A percentile compares a stretch with the other conserved stretches of the same genome.
Evolutionary conservation across 2,113 vertebrate genomes (phyloP).

Genomic region (Thomomys bottae): DNA sequence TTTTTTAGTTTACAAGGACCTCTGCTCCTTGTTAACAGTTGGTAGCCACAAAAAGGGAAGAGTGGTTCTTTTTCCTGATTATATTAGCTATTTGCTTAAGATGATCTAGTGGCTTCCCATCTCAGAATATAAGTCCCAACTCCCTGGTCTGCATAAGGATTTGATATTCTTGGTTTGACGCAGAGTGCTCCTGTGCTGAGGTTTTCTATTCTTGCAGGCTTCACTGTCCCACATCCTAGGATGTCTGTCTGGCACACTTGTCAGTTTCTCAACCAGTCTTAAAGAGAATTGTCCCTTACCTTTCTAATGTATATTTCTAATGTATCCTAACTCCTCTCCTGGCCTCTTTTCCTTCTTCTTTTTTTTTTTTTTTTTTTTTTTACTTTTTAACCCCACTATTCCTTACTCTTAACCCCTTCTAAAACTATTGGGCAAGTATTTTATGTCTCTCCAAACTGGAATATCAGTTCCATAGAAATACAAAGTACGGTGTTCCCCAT

Average conservation of each 20-base stretch:
- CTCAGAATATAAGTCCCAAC: background rate
- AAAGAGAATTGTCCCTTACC: background rate
- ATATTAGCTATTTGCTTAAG: background rate
- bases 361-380: background rate
- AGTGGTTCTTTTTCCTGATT: background rate
- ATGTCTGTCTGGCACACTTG: background rate
- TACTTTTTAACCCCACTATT: background rate
- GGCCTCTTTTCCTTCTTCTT: background rate
- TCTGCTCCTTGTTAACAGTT: background rate
- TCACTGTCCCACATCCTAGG: background rate
- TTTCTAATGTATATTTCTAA: too few relatives aligned
- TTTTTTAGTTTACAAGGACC: background rate
- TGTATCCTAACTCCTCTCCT: background rate
- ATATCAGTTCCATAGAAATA: background rate
- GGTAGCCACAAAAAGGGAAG: background rate
- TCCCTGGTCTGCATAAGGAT: background rate
- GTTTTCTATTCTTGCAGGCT: background rate
- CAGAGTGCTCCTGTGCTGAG: too few relatives aligned
- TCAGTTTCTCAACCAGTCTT: background rate
- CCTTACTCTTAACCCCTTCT: background rate
- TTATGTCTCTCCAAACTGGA: background rate
- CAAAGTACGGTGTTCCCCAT: background rate
- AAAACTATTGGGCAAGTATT: background rate
- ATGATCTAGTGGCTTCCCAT: background rate
- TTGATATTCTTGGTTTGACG: background rate